Evolutionary conservation across 2,797 vertebrate genomes (phyloP).

Genomic region (Anomalospiza imberbis): DNA sequence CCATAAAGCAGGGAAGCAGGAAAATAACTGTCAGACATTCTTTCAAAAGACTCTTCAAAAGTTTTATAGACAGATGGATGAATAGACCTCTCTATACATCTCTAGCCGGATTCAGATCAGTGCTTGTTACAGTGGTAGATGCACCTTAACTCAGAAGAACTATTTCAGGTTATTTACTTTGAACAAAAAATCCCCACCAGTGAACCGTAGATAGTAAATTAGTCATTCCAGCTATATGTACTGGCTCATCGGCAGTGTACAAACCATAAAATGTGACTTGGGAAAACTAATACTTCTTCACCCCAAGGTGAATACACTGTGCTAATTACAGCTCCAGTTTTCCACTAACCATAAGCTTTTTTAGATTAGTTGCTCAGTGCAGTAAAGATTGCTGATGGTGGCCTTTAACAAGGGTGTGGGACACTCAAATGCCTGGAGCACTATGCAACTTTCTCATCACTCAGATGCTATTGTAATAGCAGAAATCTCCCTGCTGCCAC

Average conservation of each 20-base stretch:
- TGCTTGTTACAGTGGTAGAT: background rate
- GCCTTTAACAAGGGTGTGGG: constrained; percentile 24
- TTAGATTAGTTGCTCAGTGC: background rate
- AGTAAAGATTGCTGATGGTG: background rate
- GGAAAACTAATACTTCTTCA: background rate
- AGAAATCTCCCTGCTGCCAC: background rate
- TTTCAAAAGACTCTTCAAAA: background rate
- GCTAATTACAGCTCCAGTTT: constrained; percentile 3
- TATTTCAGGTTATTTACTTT: background rate
- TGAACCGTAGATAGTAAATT: background rate
- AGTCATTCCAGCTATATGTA: background rate
- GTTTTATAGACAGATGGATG: background rate
- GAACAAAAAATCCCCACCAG: background rate
- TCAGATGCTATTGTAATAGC: background rate
- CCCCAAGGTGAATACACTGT: background rate
- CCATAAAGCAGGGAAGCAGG: background rate
- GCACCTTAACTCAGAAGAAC: background rate
- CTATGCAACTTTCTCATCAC: background rate
- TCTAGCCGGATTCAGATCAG: background rate
- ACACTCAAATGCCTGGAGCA: background rate
- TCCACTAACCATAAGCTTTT: background rate
- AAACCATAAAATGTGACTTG: background rate
- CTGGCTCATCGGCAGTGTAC: background rate
- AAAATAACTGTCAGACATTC: background rate
- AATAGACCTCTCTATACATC: background rate